phyloP scores from a whole-genome alignment of 2,113 vertebrate genomes.

The mouse (Mus musculus) region DNA sequence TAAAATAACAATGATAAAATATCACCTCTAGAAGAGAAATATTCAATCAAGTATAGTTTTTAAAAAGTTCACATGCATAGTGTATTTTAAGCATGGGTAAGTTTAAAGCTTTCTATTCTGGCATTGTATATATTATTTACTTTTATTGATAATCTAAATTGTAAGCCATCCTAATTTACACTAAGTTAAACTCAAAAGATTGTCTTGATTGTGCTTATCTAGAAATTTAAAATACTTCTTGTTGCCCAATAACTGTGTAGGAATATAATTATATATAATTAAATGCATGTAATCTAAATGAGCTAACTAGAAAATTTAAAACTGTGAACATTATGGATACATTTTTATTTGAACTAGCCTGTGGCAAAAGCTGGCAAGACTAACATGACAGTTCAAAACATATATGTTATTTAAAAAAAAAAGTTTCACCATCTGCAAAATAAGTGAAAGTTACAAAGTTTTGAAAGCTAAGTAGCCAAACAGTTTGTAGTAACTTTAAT shows the following conservation, averaged over 20 bases:
- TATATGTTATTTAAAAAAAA: background rate
- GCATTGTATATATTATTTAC: background rate
- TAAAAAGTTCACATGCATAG: background rate
- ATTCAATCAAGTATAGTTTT: background rate
- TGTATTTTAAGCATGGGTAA: conserved; percentile 32
- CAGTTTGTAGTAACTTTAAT: background rate
- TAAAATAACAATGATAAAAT: conserved; percentile 3
- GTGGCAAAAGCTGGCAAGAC: background rate
- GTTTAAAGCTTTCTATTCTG: background rate
- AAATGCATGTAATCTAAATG: conserved; percentile 31
- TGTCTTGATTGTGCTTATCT: background rate
- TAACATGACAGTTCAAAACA: conserved; percentile 14
- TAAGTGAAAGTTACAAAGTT: conserved; percentile 24
- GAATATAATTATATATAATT: background rate
- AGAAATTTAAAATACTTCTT: conserved; percentile 34
- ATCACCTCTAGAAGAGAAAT: background rate
- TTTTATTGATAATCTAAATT: conserved; percentile 12
- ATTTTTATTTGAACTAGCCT: conserved; percentile 29
- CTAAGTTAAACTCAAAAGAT: background rate
- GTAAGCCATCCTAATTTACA: background rate
- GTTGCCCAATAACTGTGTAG: background rate
- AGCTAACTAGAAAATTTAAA: background rate
- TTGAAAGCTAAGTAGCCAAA: background rate
- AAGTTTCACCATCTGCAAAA: background rate
- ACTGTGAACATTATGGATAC: background rate